Conservation (phyloP, 2,888 invertebrate genomes). For the Mantis religiosa region DNA sequence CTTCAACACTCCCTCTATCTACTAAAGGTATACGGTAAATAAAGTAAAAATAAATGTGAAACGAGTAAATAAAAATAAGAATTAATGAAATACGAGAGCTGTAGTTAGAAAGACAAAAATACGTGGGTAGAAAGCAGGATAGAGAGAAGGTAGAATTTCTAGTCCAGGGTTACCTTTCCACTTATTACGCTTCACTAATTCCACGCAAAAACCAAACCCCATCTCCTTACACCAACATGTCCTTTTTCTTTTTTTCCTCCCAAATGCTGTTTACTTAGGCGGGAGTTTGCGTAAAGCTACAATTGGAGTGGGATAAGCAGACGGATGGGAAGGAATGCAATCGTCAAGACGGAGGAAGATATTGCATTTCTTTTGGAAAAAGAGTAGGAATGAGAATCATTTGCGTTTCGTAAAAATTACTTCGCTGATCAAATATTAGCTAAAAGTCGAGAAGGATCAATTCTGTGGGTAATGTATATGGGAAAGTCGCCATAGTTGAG, state of each 20-base stretch:
- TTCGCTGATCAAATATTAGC: slow-evolving; percentile 16
- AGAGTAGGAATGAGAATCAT: background rate
- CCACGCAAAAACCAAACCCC: background rate
- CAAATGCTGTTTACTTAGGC: background rate
- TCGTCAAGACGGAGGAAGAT: background rate
- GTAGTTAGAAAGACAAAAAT: too few relatives aligned
- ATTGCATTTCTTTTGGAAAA: background rate
- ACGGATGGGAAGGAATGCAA: background rate
- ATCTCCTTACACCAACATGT: background rate
- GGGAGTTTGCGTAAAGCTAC: background rate
- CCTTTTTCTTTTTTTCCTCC: background rate
- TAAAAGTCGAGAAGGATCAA: background rate
- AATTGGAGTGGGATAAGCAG: background rate
- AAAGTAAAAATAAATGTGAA: too few relatives aligned
- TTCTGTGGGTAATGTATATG: background rate
- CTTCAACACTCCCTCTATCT: too few relatives aligned
- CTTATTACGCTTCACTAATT: background rate
- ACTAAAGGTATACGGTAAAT: too few relatives aligned
- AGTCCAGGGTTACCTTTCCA: background rate
- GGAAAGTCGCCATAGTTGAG: background rate
- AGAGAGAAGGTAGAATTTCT: background rate
- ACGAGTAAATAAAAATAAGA: background rate
- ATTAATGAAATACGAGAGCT: background rate
- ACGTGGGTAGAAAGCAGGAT: too few relatives aligned
- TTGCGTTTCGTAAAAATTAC: slow-evolving; percentile 13